A percentile compares a stretch with the other conserved stretches of the same genome.
Conservation (phyloP, 2,113 vertebrate genomes). For the Dendropsophus ebraccatus region DNA sequence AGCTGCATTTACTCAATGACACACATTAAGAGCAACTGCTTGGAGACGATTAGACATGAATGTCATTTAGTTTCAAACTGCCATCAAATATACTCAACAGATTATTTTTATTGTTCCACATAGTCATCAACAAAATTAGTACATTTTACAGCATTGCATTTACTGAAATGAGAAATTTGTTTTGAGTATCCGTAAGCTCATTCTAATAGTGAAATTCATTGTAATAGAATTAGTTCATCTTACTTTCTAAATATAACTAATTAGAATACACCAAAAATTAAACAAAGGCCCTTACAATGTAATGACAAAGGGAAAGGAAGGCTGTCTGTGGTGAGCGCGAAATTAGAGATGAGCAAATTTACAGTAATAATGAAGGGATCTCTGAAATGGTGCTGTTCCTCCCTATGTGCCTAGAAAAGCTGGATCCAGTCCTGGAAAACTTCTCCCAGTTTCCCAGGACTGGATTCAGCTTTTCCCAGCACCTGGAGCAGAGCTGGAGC, state of each 20-base stretch:
- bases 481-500: too few relatives aligned
- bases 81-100: slow-evolving; percentile 49
- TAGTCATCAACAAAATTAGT: slow-evolving; percentile 56
- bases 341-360: too few relatives aligned
- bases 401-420: too few relatives aligned
- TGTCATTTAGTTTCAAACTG: slow-evolving; percentile 46
- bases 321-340: not conserved
- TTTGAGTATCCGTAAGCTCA: slow-evolving; percentile 33
- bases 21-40: slow-evolving; percentile 54
- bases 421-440: too few relatives aligned
- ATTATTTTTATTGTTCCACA: slow-evolving; percentile 55
- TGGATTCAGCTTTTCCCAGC: too few relatives aligned
- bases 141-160: slow-evolving; percentile 51
- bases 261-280: slow-evolving; percentile 13
- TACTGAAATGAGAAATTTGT: slow-evolving; percentile 45
- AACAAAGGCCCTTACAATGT: not conserved
- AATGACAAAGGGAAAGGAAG: not conserved
- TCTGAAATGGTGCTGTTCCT: too few relatives aligned
- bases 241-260: slow-evolving; percentile 34
- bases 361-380: too few relatives aligned
- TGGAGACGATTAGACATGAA: slow-evolving; percentile 44
- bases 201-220: slow-evolving; percentile 44
- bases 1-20: slow-evolving; percentile 37
- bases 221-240: slow-evolving; percentile 14
- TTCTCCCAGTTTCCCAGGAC: too few relatives aligned